Conservation (phyloP, 2,113 vertebrate genomes). For the Myotis brandtii region DNA sequence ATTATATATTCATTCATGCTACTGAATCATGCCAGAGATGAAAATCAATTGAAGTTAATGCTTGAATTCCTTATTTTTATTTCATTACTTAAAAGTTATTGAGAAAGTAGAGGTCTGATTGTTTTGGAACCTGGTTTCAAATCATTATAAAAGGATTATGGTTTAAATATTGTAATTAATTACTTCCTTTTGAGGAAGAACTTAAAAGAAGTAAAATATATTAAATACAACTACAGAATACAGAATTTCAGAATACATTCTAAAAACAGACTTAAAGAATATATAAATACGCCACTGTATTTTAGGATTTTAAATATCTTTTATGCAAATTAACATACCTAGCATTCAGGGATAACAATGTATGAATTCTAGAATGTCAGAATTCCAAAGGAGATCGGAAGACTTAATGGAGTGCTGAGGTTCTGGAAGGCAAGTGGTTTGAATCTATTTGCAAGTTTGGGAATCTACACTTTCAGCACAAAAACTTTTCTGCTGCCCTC, state of each 20-base stretch:
- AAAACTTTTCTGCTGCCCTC: conserved; percentile 49
- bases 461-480: conserved; percentile 47
- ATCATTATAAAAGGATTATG: conserved; percentile 35
- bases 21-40: conserved; percentile 1
- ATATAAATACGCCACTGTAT: not conserved
- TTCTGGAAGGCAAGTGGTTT: conserved; percentile 44
- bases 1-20: not conserved
- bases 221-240: not conserved
- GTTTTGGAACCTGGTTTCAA: conserved; percentile 48
- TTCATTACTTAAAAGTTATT: conserved; percentile 13
- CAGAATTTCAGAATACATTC: conserved; percentile 40
- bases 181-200: conserved; percentile 49
- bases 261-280: not conserved
- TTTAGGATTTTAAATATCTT: conserved; percentile 35
- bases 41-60: conserved; percentile 38
- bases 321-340: not conserved
- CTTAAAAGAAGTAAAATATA: conserved; percentile 50
- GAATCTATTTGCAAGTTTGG: conserved; percentile 72
- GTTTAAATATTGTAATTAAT: conserved; percentile 43
- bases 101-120: not conserved
- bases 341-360: conserved; percentile 1
- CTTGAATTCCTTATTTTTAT: not conserved
- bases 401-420: not conserved
- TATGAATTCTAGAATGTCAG: not conserved
- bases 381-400: conserved; percentile 58